phyloP scores from a whole-genome alignment of 35 echinoderm and acorn worm species.

The Anneissia japonica region DNA sequence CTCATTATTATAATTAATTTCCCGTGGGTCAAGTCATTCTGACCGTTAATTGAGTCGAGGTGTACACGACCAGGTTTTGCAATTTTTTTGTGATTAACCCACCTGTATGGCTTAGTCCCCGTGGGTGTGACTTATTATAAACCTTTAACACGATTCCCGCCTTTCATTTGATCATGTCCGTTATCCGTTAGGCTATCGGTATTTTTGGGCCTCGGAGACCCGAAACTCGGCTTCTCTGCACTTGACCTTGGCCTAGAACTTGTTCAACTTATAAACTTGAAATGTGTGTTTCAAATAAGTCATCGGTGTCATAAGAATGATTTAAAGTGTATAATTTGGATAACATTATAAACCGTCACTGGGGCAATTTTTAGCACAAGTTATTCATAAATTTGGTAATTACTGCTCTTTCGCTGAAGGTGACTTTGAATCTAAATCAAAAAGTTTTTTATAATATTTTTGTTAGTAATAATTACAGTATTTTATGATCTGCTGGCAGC shows the following conservation, averaged over 20 bases:
- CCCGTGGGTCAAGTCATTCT: no score
- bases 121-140: background rate
- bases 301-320: background rate
- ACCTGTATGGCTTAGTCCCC: background rate
- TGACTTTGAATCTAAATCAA: background rate
- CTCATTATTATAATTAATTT: no score
- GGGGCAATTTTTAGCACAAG: no score
- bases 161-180: no score
- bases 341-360: background rate
- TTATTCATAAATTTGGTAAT: no score
- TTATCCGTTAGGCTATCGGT: background rate
- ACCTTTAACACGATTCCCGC: background rate
- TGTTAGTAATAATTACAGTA: no score
- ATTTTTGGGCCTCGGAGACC: background rate
- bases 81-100: no score
- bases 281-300: background rate
- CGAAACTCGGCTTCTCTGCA: background rate
- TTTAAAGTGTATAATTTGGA: background rate
- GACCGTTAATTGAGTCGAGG: no score
- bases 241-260: background rate
- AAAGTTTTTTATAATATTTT: no score
- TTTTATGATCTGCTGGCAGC: no score
- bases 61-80: no score
- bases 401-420: background rate
- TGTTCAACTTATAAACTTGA: background rate